phyloP scores from a whole-genome alignment of 2,888 invertebrate genomes.

The Leptodirus hochenwartii region DNA sequence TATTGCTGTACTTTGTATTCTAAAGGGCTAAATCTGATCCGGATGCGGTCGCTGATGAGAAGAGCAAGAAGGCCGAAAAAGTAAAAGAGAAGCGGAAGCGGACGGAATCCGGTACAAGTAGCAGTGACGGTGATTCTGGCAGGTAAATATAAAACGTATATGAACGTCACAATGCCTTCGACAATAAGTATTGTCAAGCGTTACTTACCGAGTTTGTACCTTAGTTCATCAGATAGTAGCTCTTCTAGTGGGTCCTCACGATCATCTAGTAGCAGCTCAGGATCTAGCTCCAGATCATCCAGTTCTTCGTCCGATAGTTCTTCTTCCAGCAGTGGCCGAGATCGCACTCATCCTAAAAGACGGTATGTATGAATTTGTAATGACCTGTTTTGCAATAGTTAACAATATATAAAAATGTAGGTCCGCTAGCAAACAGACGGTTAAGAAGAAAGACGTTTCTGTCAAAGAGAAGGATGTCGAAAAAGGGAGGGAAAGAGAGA shows the following conservation, averaged over 20 bases:
- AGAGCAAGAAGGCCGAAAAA: slow-evolving; percentile 46
- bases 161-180: no score
- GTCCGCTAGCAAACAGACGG: slow-evolving; percentile 8
- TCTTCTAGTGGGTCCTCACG: slow-evolving; percentile 67
- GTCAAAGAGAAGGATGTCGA: slow-evolving; percentile 26
- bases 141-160: no score
- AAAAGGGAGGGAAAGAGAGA: slow-evolving; percentile 20
- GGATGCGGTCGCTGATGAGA: slow-evolving; percentile 50
- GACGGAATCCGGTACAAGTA: slow-evolving; percentile 56
- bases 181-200: neutral
- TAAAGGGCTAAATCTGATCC: slow-evolving; percentile 59
- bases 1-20: no score
- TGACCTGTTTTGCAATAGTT: slow-evolving; percentile 8
- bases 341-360: slow-evolving; percentile 43
- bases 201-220: neutral
- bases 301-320: slow-evolving; percentile 40
- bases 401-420: slow-evolving; percentile 4
- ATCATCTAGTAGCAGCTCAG: slow-evolving; percentile 57
- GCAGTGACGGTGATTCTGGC: slow-evolving; percentile 56
- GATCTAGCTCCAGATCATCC: slow-evolving; percentile 32
- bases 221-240: slow-evolving; percentile 62
- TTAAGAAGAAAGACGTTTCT: slow-evolving; percentile 23
- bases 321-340: slow-evolving; percentile 45
- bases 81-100: slow-evolving; percentile 44
- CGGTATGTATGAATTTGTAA: slow-evolving; percentile 31